Conservation (phyloP, 2,113 vertebrate species). For the Choloepus hoffmanni region DNA sequence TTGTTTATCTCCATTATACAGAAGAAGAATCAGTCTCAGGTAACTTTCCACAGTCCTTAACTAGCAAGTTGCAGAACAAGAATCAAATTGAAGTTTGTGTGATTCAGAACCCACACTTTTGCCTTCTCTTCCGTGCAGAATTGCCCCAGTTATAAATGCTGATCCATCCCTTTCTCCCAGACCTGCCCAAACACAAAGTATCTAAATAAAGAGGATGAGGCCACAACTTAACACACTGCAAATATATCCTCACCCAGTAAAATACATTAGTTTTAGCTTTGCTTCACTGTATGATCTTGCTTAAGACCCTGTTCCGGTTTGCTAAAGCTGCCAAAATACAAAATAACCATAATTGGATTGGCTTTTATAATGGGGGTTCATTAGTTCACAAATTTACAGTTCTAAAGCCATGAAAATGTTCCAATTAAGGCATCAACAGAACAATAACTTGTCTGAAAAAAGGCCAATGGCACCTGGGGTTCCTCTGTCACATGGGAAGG, state of each 20-base stretch:
- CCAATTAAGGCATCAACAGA: no score
- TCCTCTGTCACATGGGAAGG: no score
- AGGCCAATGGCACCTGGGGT: no score
- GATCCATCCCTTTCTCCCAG: background rate
- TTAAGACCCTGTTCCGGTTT: background rate
- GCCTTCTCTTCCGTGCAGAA: no score
- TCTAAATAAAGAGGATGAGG: background rate
- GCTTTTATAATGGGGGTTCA: no score
- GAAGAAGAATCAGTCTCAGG: background rate
- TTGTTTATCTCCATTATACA: background rate
- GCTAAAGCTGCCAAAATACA: no score
- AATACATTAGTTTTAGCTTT: background rate
- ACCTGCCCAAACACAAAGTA: background rate
- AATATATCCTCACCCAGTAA: background rate
- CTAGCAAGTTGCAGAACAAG: background rate
- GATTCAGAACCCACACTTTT: background rate
- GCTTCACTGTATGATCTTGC: background rate
- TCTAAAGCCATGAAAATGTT: no score
- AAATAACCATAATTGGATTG: no score
- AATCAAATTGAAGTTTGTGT: background rate
- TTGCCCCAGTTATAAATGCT: fast-evolving
- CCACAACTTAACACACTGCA: background rate
- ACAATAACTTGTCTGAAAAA: no score
- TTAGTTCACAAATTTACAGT: no score
- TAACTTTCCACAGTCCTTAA: background rate